Conservation (phyloP, 2,113 vertebrate species). For the Notothenia coriiceps region DNA sequence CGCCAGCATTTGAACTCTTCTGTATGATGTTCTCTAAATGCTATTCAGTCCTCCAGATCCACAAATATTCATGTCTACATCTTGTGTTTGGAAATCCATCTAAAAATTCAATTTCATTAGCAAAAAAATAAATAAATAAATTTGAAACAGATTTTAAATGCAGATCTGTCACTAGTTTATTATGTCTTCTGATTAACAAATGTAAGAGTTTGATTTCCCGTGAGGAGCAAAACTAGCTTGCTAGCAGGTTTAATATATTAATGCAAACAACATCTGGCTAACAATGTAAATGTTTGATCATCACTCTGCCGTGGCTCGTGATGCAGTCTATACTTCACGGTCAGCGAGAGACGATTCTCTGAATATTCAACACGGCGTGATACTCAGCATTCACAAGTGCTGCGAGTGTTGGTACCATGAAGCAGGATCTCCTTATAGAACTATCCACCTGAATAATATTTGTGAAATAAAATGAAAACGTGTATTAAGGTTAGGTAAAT, state of each 20-base stretch:
- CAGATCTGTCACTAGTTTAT: conserved; percentile 5
- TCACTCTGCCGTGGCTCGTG: conserved; percentile 26
- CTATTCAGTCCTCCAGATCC: neutral
- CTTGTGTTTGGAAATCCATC: neutral
- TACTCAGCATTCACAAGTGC: conserved; percentile 25
- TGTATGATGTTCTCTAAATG: neutral
- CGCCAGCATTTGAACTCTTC: conserved; percentile 10
- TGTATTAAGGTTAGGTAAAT: neutral
- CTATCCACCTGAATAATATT: neutral
- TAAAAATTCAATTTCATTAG: conserved; percentile 1
- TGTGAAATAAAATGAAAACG: neutral
- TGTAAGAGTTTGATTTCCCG: conserved; percentile 4
- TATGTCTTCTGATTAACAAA: conserved; percentile 6
- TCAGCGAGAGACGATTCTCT: conserved; percentile 24
- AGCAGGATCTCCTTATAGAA: neutral
- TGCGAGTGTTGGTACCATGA: conserved; percentile 1
- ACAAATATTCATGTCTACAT: neutral
- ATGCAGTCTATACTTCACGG: conserved; percentile 14
- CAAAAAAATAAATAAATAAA: conserved; percentile 22
- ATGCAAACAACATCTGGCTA: conserved; percentile 41
- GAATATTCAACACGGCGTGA: conserved; percentile 16
- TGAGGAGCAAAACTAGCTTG: neutral
- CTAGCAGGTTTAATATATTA: conserved; percentile 30
- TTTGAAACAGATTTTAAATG: neutral
- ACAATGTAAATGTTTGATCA: conserved; percentile 60